phyloP scores from a whole-genome alignment of 2,888 invertebrate genomes.

The Amphipyra tragopoginis region DNA sequence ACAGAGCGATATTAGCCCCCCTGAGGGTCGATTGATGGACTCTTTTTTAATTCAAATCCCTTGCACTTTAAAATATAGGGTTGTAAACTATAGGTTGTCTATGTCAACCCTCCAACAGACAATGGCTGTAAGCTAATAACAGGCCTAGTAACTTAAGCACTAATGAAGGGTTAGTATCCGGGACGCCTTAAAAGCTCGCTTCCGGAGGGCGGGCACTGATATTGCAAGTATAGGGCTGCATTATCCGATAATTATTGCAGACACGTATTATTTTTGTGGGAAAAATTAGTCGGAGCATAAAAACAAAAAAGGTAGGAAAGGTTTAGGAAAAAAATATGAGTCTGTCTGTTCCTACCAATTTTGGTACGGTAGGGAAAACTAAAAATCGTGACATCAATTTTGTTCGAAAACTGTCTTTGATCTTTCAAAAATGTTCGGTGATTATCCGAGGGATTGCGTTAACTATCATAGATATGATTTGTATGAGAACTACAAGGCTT shows the following conservation, averaged over 20 bases:
- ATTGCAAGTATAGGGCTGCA: conserved; percentile 35
- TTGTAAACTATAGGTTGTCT: background rate
- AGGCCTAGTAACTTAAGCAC: conserved; percentile 27
- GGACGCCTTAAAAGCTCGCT: conserved; percentile 48
- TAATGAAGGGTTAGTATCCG: conserved; percentile 35
- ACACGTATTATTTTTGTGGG: background rate
- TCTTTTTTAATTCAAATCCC: too few relatives aligned
- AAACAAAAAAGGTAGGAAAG: too few relatives aligned
- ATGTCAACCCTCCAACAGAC: conserved; percentile 1
- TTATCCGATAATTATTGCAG: conserved; percentile 6
- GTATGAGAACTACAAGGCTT: too few relatives aligned
- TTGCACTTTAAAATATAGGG: background rate
- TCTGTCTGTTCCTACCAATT: too few relatives aligned
- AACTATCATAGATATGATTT: too few relatives aligned
- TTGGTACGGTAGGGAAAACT: too few relatives aligned
- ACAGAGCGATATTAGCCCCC: too few relatives aligned
- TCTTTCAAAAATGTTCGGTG: too few relatives aligned
- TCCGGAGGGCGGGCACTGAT: conserved; percentile 34
- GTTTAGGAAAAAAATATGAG: too few relatives aligned
- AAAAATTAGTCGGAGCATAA: background rate
- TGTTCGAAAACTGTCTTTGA: too few relatives aligned
- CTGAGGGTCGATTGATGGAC: background rate
- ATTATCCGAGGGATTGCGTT: too few relatives aligned
- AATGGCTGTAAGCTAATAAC: conserved; percentile 20
- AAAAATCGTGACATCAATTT: too few relatives aligned